Conservation (phyloP, 1,140 invertebrate species). For the Melanaphis sacchari region DNA sequence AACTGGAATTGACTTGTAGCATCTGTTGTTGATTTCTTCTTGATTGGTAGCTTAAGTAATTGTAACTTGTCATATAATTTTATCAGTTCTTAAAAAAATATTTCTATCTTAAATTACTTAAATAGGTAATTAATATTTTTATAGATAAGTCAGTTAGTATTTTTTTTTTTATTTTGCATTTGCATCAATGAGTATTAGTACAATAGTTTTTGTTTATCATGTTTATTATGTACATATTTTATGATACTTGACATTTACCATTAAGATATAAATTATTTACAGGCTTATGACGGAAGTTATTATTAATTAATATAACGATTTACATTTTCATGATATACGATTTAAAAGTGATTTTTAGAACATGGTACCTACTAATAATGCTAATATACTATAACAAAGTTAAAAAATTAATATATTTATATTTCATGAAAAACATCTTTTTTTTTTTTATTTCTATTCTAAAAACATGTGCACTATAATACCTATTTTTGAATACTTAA, state of each 20-base stretch:
- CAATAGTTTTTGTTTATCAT: neutral
- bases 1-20: neutral
- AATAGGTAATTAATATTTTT: neutral
- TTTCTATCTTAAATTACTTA: neutral
- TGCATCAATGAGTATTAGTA: neutral
- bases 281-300: neutral
- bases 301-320: neutral
- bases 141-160: neutral
- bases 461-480: neutral
- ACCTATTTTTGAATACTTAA: neutral
- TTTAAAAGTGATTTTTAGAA: neutral
- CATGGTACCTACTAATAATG: neutral
- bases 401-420: neutral
- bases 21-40: neutral
- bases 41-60: neutral
- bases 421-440: neutral
- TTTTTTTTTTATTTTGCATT: neutral
- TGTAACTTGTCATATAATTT: neutral
- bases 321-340: neutral
- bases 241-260: slow-evolving; percentile 21
- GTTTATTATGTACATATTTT: slow-evolving; percentile 19
- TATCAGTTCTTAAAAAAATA: neutral
- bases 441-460: too few relatives aligned
- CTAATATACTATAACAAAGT: neutral
- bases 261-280: neutral